Percentiles rank a stretch among this genome's conserved stretches.
Conservation (phyloP, 2,797 vertebrate species). For the Hippopotamyrus pictus region DNA sequence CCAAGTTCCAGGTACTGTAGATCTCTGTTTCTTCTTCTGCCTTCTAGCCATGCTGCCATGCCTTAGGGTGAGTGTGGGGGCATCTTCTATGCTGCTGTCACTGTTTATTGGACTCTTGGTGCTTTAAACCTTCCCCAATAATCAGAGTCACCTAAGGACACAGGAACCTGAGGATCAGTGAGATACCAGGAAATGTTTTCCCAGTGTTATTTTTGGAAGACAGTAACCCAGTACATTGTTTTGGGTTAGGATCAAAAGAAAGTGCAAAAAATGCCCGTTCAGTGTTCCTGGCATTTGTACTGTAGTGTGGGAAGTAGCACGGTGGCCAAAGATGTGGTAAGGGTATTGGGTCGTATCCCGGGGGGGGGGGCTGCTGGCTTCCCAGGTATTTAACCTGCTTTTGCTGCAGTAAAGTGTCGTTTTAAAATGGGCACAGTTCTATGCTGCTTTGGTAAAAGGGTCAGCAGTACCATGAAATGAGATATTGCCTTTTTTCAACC, state of each 20-base stretch:
- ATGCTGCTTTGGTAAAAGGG: not conserved
- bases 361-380: not conserved
- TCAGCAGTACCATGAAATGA: not conserved
- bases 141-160: not conserved
- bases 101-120: not conserved
- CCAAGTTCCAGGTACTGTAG: not conserved
- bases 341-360: not conserved
- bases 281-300: not conserved
- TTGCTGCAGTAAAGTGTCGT: not conserved
- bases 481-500: not conserved
- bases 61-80: not conserved
- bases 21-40: not conserved
- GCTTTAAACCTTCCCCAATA: not conserved
- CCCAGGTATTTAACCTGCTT: not conserved
- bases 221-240: not conserved
- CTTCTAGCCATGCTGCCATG: not conserved
- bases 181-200: not conserved
- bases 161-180: not conserved
- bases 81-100: not conserved
- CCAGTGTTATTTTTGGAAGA: not conserved
- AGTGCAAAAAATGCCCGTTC: not conserved
- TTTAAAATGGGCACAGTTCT: not conserved
- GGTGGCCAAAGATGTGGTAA: not conserved
- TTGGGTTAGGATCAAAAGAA: not conserved
- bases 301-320: not conserved